phyloP scores from a whole-genome alignment of 2,888 invertebrate species.

The Chalcosyrphus nemorum region DNA sequence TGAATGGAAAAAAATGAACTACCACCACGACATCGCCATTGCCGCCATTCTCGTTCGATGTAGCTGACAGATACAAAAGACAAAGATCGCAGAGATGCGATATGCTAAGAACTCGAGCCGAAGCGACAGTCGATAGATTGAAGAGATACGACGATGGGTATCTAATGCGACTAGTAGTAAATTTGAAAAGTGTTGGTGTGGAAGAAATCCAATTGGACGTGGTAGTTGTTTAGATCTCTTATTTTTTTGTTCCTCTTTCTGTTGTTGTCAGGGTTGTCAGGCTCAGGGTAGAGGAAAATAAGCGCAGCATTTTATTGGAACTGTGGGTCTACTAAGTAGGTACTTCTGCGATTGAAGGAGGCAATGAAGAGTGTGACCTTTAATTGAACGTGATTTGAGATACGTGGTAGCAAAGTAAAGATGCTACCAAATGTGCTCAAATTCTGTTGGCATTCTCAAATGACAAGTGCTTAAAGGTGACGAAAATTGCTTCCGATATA shows the following conservation, averaged over 20 bases:
- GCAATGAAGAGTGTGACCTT: neutral
- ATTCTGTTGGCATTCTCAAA: too few relatives aligned
- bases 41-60: conserved; percentile 20
- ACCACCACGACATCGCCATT: neutral
- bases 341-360: conserved; percentile 1
- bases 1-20: conserved; percentile 45
- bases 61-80: conserved; percentile 71
- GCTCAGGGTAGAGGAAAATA: conserved; percentile 19
- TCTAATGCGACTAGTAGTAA: conserved; percentile 76
- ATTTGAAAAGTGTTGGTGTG: conserved; percentile 82
- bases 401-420: neutral
- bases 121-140: conserved; percentile 76
- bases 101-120: conserved; percentile 71
- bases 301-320: neutral
- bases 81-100: conserved; percentile 68
- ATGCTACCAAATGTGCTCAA: too few relatives aligned
- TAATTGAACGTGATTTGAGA: neutral
- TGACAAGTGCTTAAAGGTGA: too few relatives aligned
- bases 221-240: conserved; percentile 55
- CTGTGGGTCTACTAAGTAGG: neutral
- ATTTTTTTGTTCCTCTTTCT: neutral
- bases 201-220: conserved; percentile 81
- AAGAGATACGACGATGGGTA: conserved; percentile 69
- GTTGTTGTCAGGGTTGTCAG: neutral
- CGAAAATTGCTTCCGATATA: too few relatives aligned